phyloP scores from a whole-genome alignment of 2,888 invertebrate genomes.

The Athalia rosae region DNA sequence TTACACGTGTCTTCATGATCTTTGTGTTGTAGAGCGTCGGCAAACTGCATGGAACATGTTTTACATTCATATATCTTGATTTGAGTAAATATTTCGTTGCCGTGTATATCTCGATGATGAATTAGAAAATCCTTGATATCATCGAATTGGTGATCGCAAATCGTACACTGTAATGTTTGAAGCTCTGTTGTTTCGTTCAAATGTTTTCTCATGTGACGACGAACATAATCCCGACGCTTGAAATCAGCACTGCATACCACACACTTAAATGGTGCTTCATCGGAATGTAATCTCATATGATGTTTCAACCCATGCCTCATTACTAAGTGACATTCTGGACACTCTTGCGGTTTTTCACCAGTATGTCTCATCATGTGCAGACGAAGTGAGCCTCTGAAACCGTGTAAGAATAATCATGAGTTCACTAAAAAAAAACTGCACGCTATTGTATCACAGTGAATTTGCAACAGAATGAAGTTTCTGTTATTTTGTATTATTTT shows the following conservation, averaged over 20 bases:
- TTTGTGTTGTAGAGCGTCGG: slow-evolving; percentile 28
- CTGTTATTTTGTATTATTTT: not conserved
- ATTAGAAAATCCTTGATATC: slow-evolving; percentile 45
- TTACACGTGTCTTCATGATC: slow-evolving; percentile 36
- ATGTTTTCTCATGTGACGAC: slow-evolving; percentile 45
- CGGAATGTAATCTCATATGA: slow-evolving; percentile 46
- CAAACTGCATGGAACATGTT: slow-evolving; percentile 32
- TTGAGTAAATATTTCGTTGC: slow-evolving; percentile 45
- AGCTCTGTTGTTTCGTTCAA: slow-evolving; percentile 35
- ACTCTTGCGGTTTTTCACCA: slow-evolving; percentile 45
- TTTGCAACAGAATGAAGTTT: not conserved
- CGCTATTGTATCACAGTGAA: not conserved
- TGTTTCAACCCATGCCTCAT: slow-evolving; percentile 46
- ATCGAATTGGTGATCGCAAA: slow-evolving; percentile 37
- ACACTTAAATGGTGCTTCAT: slow-evolving; percentile 45
- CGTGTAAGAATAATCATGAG: not conserved
- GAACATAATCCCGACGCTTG: slow-evolving; percentile 44
- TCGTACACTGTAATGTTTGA: slow-evolving; percentile 19
- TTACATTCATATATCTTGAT: slow-evolving; percentile 46
- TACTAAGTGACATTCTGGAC: slow-evolving; percentile 46
- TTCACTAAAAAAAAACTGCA: not conserved
- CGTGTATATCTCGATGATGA: slow-evolving; percentile 42
- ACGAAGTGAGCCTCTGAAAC: slow-evolving; percentile 45
- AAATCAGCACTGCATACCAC: slow-evolving; percentile 45
- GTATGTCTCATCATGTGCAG: slow-evolving; percentile 47